These are phyloP conservation scores for Drosophila burlai DNA, from an alignment of 1,140 invertebrate genomes.

Conservation along the genomic window DNA sequence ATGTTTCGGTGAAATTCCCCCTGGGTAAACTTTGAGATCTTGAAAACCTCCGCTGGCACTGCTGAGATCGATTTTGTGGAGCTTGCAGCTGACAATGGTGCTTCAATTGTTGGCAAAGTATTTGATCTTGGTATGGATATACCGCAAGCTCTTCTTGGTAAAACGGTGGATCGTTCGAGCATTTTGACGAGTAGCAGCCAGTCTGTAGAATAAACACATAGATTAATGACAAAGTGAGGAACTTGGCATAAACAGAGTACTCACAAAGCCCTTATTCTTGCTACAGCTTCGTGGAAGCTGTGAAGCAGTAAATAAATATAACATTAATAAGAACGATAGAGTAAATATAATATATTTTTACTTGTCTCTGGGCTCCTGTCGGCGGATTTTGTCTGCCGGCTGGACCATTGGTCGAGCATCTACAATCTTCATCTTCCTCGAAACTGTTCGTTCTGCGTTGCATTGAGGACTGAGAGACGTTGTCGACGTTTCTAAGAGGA, in stretches of 20 bases:
- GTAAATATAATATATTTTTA: not conserved
- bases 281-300: not conserved
- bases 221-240: not conserved
- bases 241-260: not conserved
- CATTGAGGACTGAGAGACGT: not conserved
- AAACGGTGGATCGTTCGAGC: not conserved
- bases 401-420: not conserved
- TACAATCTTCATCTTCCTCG: not conserved
- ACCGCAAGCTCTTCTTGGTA: not conserved
- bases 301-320: not conserved
- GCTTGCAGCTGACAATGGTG: not conserved
- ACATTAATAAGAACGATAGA: not conserved
- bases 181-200: not conserved
- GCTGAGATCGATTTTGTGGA: not conserved
- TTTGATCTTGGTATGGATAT: not conserved
- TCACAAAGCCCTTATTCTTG: not conserved
- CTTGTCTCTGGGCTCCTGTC: not conserved
- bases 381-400: not conserved
- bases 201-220: not conserved
- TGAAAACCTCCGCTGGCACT: not conserved
- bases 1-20: not conserved
- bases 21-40: conserved; percentile 24
- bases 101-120: not conserved
- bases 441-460: not conserved
- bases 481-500: not conserved